Conservation (phyloP, 2,113 vertebrate species). For the Paramormyrops kingsleyae region DNA sequence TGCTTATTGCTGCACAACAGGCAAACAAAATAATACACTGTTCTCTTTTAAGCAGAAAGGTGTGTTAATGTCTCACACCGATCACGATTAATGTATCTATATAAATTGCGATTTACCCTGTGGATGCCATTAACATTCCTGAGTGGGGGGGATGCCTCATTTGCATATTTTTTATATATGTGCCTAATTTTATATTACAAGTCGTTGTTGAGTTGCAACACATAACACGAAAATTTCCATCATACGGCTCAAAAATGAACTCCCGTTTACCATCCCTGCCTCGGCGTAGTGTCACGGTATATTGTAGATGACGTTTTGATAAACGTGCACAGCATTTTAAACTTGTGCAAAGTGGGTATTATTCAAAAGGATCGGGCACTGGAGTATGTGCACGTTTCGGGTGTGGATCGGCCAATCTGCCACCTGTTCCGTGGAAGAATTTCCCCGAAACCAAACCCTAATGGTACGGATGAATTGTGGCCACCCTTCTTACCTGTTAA, state of each 20-base stretch:
- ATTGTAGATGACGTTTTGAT: constrained; percentile 32
- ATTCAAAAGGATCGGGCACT: neutral
- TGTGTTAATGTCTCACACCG: neutral
- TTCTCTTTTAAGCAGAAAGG: neutral
- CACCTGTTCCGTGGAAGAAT: constrained; percentile 27
- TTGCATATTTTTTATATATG: neutral
- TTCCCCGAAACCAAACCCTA: neutral
- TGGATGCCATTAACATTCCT: neutral
- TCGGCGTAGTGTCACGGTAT: neutral
- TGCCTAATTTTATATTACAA: neutral
- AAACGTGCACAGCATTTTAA: constrained; percentile 38
- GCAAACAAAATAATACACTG: neutral
- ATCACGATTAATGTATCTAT: neutral
- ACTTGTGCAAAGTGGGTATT: constrained; percentile 23
- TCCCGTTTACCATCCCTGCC: neutral
- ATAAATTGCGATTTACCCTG: neutral
- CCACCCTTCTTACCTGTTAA: constrained; percentile 69
- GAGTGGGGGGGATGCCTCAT: neutral
- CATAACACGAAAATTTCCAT: neutral
- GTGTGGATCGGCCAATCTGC: constrained; percentile 2
- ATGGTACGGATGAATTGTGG: neutral
- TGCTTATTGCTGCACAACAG: neutral
- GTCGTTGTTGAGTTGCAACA: neutral
- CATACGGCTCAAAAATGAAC: neutral
- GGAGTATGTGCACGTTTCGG: neutral